Conservation (phyloP, 2,888 invertebrate genomes). For the Callinectes sapidus region DNA sequence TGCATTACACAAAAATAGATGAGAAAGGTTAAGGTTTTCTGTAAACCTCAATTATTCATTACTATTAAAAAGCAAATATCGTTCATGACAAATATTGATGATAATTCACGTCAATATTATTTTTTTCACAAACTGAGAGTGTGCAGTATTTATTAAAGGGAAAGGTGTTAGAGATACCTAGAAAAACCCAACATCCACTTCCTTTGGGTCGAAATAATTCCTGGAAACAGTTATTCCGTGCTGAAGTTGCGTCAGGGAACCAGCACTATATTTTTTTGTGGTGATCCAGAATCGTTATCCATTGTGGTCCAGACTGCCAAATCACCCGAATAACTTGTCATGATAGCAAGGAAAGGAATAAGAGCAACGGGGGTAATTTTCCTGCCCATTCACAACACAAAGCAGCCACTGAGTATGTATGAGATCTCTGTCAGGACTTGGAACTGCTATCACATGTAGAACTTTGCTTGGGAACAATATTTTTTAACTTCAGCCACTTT, state of each 20-base stretch:
- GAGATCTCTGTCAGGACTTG: background rate
- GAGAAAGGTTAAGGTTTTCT: background rate
- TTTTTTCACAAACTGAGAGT: background rate
- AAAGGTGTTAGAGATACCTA: background rate
- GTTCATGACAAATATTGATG: background rate
- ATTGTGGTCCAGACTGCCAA: background rate
- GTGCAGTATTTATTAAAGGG: background rate
- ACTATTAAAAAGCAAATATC: background rate
- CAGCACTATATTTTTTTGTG: background rate
- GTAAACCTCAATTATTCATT: background rate
- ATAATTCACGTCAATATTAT: background rate
- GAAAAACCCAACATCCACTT: background rate
- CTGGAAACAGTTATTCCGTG: background rate
- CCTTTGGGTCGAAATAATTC: background rate
- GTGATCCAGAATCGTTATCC: background rate
- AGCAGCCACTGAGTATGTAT: background rate
- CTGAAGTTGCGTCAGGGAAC: background rate
- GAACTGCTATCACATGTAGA: background rate
- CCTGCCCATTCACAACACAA: background rate
- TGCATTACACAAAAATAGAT: background rate
- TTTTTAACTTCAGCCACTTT: background rate
- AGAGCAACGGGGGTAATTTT: background rate
- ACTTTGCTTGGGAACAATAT: background rate
- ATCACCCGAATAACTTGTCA: background rate
- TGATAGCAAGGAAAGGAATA: background rate